Base-by-base conservation (phyloP, 2,797 vertebrate species). In the Toxotes lorentzi region DNA sequence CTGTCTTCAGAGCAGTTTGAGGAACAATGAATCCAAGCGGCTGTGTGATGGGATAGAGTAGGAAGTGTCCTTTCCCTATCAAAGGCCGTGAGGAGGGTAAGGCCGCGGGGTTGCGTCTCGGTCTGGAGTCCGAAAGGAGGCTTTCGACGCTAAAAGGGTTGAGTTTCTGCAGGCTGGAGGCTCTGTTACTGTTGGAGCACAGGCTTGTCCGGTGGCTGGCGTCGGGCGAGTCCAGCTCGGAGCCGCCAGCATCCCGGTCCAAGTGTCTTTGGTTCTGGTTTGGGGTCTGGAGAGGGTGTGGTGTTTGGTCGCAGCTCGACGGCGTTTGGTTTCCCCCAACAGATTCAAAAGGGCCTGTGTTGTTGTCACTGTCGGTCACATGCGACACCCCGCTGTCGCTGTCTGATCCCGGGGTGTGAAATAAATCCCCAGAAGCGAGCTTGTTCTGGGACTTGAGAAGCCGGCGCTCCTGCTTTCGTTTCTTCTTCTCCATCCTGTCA, bases 121-220 rank as follows among this genome's bases (percentile, higher is more conserved):
- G 98, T 53, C 97, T 96, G 3, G 96, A 96, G 95, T 98, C 97
- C 79, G 97, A 98, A 17, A 99, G 95, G 53, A 98, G 96, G 92
- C 97, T 99, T 73, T 98, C 97, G 81, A 99, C 98, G 90, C 98
- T 99, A 85, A 99, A 99, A 14, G 98, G 98, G 93, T 96, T 99
- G 81, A 96, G 96, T 91, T 99, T 99, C 89, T 96, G 97, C 85
- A 94, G 92, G 71, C 83, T 80, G 71, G 96, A 89, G 24, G 94
- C 88, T 73, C 96, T 91, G 83, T 77, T 87, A 88, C 3, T 79
- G 63, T 70, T 86, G 71, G 95, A 80, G 89, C 88, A 89, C 88
- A 95, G 84, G 88, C 92, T 89, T 53, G 94, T 91, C 85, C 95
- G 94, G 71, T 88, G 88, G 80, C 88, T 86, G 88, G 86, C 80